Base-by-base conservation (phyloP, 92 coral and sea anemone species). In the Palythoa caribaeorum region DNA sequence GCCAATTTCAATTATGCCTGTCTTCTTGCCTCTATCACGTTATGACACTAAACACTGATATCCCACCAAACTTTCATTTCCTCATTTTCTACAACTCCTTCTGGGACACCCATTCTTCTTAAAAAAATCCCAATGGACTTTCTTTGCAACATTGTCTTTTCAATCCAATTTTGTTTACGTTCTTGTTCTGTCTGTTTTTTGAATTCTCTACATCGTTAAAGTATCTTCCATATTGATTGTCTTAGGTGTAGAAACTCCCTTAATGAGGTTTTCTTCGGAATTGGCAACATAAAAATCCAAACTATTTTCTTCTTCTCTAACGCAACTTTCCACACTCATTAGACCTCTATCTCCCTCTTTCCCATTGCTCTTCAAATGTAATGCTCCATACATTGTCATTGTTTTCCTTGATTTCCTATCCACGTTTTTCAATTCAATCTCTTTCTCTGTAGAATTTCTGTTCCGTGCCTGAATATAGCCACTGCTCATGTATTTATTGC, bases 161-260 rank as follows among this genome's bases (percentile, higher is more conserved):
- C 38, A 38, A 36, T 84, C 88, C 88, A 69, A 12, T 38, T 84
- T 70, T 71, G 71, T 65, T 16, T 3, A 65, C 20, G 71, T 65
- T 16, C 71, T 65, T 65, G 71, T 65, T 65, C 71, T 65, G 1
- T 65, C 20, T 65, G 17, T 14, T 16, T 65, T 65, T 65, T 65
- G 8, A 20, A 65, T 65, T 65, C 20, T 9, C 71, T 20, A 65
- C 71, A 28, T 53, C 71, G 71, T 16, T 65, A 65, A 65, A 65
- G 36, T 71, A 71, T 28, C 28, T 28, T 28, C 28, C 28, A 28
- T 28, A 28, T 28, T 28, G 28, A 28, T 28, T 28, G 28, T 37
- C 76, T 71, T 71, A 28, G 28, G 0, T 28, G 28, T 28, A 28
- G 28, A 28, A 28, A 28, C 28, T 28, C 28, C 76, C 40, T 5